A percentile compares a stretch with the other conserved stretches of the same genome.
These are phyloP conservation scores for Galleria mellonella DNA, from an alignment of 1,140 invertebrate genomes.

Conservation along the genomic window DNA sequence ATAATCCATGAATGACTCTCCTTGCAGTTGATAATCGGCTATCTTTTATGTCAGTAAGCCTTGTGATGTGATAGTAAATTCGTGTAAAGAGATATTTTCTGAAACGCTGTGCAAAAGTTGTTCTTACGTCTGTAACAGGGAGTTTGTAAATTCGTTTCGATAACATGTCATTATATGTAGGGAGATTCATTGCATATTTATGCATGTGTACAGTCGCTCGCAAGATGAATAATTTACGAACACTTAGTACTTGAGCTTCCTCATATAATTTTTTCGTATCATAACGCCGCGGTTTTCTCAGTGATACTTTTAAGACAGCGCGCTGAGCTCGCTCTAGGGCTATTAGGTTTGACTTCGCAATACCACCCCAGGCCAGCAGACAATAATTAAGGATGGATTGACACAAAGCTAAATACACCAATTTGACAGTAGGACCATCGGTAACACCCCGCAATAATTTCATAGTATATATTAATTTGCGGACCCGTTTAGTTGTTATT, in stretches of 20 bases:
- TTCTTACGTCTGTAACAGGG: no score
- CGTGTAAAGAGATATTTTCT: not conserved
- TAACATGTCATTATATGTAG: not conserved
- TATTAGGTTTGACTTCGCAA: no score
- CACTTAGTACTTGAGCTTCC: conserved; percentile 1
- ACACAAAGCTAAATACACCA: not conserved
- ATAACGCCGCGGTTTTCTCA: not conserved
- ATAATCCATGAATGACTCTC: no score
- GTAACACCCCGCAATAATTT: not conserved
- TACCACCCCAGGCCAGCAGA: no score
- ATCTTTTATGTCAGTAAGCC: not conserved
- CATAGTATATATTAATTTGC: not conserved
- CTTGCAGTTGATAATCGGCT: not conserved
- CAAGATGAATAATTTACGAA: not conserved
- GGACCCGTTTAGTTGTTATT: not conserved
- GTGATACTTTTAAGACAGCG: not conserved
- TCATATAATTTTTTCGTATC: not conserved
- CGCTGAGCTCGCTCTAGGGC: no score
- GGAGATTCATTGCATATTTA: no score
- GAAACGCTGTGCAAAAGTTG: no score
- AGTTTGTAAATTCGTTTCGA: no score
- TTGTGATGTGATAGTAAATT: not conserved
- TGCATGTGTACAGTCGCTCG: not conserved
- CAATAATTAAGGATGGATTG: not conserved
- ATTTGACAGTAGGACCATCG: not conserved